Conservation (phyloP, 1,140 invertebrate species). For the Pogonomyrmex californicus region DNA sequence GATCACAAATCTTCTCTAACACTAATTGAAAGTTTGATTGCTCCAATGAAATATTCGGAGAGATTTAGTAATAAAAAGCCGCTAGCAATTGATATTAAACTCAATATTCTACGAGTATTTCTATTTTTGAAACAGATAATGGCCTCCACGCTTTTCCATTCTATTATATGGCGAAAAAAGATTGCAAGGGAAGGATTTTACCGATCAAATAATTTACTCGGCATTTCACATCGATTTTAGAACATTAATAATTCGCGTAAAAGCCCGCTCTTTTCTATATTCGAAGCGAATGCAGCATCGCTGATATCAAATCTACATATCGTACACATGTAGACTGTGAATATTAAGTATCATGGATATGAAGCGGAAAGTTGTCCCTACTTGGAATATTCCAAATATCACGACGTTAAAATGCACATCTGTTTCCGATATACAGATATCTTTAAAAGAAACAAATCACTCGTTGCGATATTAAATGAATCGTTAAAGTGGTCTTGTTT, state of each 20-base stretch:
- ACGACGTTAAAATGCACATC: neutral
- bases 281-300: slow-evolving; percentile 23
- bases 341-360: slow-evolving; percentile 48
- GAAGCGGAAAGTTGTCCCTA: slow-evolving; percentile 44
- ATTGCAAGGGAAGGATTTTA: neutral
- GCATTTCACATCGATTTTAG: slow-evolving; percentile 2
- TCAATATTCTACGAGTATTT: neutral
- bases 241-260: slow-evolving; percentile 27
- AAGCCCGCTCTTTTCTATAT: neutral
- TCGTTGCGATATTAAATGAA: neutral
- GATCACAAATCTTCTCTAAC: neutral
- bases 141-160: neutral
- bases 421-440: slow-evolving; percentile 15
- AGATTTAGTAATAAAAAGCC: slow-evolving; percentile 6
- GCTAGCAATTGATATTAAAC: neutral
- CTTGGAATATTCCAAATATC: slow-evolving; percentile 36
- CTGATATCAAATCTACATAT: slow-evolving; percentile 39
- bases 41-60: neutral
- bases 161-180: neutral
- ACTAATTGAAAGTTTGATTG: slow-evolving; percentile 20
- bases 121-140: neutral
- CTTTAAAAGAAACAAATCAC: neutral
- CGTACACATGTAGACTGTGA: slow-evolving; percentile 17
- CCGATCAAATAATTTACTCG: slow-evolving; percentile 17
- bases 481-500: neutral